Conservation (phyloP, 2,113 vertebrate genomes). For the Garra rufa region DNA sequence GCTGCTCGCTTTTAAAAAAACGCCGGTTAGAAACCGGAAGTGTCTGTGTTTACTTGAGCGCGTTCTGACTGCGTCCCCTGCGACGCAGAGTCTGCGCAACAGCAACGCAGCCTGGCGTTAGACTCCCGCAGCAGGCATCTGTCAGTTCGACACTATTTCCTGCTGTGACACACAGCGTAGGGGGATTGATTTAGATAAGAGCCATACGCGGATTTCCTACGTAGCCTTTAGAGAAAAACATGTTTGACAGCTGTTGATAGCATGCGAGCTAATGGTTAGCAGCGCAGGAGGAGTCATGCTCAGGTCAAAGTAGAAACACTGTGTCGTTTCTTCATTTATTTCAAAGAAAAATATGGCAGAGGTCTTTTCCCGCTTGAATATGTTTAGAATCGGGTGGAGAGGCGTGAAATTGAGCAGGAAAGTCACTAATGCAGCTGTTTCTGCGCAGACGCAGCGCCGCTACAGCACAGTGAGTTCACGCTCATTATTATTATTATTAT, state of each 20-base stretch:
- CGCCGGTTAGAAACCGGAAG: conserved; percentile 23
- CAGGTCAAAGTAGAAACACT: neutral
- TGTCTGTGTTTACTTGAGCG: neutral
- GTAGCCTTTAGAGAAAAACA: neutral
- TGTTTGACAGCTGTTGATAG: neutral
- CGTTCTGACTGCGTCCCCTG: neutral
- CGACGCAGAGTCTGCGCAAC: conserved; percentile 47
- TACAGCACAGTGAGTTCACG: conserved; percentile 70
- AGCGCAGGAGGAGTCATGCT: neutral
- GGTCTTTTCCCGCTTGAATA: conserved; percentile 42
- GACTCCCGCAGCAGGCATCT: neutral
- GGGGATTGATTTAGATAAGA: neutral
- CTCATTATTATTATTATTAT: neutral
- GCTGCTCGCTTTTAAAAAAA: neutral
- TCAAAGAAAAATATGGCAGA: conserved; percentile 66
- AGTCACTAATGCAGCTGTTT: conserved; percentile 12
- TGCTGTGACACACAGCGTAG: neutral
- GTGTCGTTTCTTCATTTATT: neutral
- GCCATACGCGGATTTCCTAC: neutral
- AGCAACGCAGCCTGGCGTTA: neutral
- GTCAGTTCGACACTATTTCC: neutral
- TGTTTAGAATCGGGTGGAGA: conserved; percentile 61
- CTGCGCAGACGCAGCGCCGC: conserved; percentile 39
- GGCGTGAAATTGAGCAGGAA: conserved; percentile 60
- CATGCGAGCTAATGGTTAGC: neutral